Evolutionary conservation across 2,113 vertebrate genomes (phyloP).

Genomic region (Oreocharis arfaki): DNA sequence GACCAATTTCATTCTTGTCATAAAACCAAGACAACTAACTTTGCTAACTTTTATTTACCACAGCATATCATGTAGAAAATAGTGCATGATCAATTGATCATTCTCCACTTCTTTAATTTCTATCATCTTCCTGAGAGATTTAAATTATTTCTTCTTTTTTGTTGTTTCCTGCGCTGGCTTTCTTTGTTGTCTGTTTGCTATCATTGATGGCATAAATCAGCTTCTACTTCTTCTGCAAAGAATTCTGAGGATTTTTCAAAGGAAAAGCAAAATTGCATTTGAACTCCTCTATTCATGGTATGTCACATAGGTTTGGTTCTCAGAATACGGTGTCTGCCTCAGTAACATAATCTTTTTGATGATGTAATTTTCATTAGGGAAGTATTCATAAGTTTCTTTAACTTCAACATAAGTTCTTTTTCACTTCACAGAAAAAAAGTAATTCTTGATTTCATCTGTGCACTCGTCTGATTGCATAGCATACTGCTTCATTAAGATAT

Average conservation of each 20-base stretch:
- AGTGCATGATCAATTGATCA: neutral
- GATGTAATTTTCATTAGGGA: neutral
- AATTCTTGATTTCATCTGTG: neutral
- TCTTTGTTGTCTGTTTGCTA: constrained; percentile 35
- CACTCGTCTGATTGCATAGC: neutral
- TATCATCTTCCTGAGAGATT: neutral
- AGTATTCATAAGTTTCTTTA: neutral
- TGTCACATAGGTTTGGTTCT: constrained; percentile 20
- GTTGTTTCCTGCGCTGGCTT: constrained; percentile 31
- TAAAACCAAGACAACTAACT: no score
- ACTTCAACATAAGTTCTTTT: neutral
- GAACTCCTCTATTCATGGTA: constrained; percentile 33
- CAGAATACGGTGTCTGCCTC: neutral
- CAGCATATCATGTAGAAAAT: neutral
- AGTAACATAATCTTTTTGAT: neutral
- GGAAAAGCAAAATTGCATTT: constrained; percentile 42
- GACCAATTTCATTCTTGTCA: neutral
- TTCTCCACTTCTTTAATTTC: constrained; percentile 1
- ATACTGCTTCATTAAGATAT: neutral
- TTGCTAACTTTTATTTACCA: neutral
- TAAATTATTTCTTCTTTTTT: constrained; percentile 21
- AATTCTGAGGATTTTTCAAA: constrained; percentile 48
- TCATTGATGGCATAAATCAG: constrained; percentile 34
- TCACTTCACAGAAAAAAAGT: neutral
- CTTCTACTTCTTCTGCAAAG: constrained; percentile 36